Evolutionary conservation across 2,797 vertebrate genomes (phyloP).

Genomic region (Epinephelus awoara): DNA sequence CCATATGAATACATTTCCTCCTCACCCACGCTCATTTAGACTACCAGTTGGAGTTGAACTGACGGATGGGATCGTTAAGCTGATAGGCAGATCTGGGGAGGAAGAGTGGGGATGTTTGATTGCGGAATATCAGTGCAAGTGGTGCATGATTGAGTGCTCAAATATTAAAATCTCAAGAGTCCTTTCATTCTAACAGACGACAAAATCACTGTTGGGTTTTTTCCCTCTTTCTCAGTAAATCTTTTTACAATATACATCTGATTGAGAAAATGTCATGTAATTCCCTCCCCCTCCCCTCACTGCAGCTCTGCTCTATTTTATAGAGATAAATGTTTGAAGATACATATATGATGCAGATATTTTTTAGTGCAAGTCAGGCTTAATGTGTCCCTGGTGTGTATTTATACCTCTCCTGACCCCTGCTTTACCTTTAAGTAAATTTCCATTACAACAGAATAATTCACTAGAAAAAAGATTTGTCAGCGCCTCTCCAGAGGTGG

Average conservation of each 20-base stretch:
- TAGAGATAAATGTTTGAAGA: conserved; percentile 62
- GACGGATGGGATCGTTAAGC: conserved; percentile 75
- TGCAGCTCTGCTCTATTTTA: conserved; percentile 42
- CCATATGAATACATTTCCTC: conserved; percentile 77
- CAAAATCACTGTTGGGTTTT: conserved; percentile 47
- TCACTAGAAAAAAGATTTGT: conserved; percentile 64
- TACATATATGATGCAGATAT: conserved; percentile 34
- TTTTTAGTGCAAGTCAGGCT: conserved; percentile 34
- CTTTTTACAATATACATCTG: conserved; percentile 46
- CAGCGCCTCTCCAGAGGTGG: conserved; percentile 47
- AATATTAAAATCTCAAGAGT: conserved; percentile 76
- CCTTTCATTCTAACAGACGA: conserved; percentile 55
- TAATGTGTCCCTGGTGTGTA: conserved; percentile 57
- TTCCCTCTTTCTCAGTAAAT: conserved; percentile 28
- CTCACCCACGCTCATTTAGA: conserved; percentile 70
- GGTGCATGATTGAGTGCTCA: conserved; percentile 71
- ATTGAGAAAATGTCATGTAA: conserved; percentile 61
- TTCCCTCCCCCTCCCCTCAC: conserved; percentile 6
- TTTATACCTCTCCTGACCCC: conserved; percentile 67
- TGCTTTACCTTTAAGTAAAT: conserved; percentile 56
- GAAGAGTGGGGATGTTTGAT: conserved; percentile 73
- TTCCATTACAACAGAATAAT: conserved; percentile 60
- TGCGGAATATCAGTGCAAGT: conserved; percentile 71
- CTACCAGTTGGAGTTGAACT: conserved; percentile 69
- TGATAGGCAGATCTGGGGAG: conserved; percentile 73